Conservation (phyloP, 2,113 vertebrate genomes). For the Egretta garzetta region DNA sequence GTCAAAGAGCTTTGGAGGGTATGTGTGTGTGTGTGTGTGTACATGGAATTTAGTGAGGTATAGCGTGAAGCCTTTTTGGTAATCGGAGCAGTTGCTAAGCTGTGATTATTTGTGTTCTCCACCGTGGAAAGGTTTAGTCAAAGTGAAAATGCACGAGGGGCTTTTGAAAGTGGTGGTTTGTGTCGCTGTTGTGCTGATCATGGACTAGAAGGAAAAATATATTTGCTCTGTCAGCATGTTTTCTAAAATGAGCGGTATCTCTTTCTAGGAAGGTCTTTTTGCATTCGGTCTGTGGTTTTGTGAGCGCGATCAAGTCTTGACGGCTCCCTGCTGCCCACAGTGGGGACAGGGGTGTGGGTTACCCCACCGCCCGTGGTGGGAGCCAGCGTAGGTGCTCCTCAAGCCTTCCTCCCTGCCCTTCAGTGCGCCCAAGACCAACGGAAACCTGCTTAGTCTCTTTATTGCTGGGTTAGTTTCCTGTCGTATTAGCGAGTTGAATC, state of each 20-base stretch:
- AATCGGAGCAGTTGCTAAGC: background rate
- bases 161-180: constrained; percentile 11
- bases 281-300: background rate
- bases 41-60: background rate
- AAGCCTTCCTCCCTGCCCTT: background rate
- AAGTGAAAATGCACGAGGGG: background rate
- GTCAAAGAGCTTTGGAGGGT: background rate
- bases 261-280: constrained; percentile 21
- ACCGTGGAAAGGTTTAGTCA: constrained; percentile 4
- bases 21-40: background rate
- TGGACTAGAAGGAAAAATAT: background rate
- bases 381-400: background rate
- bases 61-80: background rate
- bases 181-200: constrained; percentile 17
- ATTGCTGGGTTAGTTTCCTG: background rate
- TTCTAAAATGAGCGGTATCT: background rate
- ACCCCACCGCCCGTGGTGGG: background rate
- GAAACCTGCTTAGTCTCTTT: background rate
- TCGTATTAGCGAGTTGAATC: background rate
- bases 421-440: background rate
- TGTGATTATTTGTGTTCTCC: background rate
- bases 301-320: background rate
- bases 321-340: background rate
- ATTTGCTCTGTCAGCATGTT: background rate
- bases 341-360: background rate